phyloP scores from a whole-genome alignment of 2,797 vertebrate species.

The Scleropages formosus region DNA sequence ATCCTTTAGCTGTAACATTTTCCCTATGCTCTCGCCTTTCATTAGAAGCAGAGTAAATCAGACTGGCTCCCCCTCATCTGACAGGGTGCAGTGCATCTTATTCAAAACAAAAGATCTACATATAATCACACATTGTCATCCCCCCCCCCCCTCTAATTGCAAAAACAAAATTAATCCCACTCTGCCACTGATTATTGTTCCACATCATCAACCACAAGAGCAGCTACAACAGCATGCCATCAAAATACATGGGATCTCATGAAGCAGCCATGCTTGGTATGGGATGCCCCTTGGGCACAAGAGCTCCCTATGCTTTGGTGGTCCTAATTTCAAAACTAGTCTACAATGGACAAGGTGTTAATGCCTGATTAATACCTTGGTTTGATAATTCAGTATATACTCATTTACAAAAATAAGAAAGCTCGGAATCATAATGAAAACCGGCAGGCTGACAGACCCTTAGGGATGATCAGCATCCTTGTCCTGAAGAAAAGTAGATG shows the following conservation, averaged over 20 bases:
- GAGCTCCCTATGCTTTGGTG: slow-evolving; percentile 46
- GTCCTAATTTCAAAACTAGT: slow-evolving; percentile 32
- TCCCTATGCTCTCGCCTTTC: too few relatives aligned
- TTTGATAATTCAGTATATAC: slow-evolving; percentile 1
- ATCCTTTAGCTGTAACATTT: too few relatives aligned
- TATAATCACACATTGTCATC: background rate
- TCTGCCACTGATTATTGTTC: slow-evolving; percentile 20
- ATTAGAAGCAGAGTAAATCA: too few relatives aligned
- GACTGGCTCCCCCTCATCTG: too few relatives aligned
- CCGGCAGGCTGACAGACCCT: too few relatives aligned
- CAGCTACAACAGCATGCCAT: slow-evolving; percentile 8
- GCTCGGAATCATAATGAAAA: background rate
- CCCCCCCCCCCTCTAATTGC: background rate
- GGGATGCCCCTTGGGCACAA: background rate
- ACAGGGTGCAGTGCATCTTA: too few relatives aligned
- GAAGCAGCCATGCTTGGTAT: slow-evolving; percentile 7
- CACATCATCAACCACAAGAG: slow-evolving; percentile 14
- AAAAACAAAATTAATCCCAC: slow-evolving; percentile 5
- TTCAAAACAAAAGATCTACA: too few relatives aligned
- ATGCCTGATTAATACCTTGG: slow-evolving; percentile 22
- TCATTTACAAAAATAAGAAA: slow-evolving; percentile 26
- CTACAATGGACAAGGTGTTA: slow-evolving; percentile 20
- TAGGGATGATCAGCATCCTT: slow-evolving; percentile 4
- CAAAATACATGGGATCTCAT: slow-evolving; percentile 6
- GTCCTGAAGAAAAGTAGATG: too few relatives aligned